Percentiles rank a stretch among this genome's conserved stretches.
These are phyloP conservation scores for Pimephales promelas DNA, from an alignment of 2,113 vertebrate species.

Conservation along the genomic window DNA sequence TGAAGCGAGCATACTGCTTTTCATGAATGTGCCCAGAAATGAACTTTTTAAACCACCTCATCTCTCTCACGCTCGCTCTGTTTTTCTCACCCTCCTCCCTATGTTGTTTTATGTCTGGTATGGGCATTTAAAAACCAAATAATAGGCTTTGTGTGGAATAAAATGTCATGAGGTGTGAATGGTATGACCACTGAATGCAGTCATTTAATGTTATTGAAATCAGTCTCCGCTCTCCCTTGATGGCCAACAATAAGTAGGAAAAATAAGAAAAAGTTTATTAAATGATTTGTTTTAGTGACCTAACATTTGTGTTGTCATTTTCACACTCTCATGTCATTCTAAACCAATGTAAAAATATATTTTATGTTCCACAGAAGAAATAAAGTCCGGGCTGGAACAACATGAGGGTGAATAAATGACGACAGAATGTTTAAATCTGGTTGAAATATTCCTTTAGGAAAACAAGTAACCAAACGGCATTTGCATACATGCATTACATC, in stretches of 20 bases:
- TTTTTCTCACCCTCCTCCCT: not conserved
- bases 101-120: not conserved
- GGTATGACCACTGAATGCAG: not conserved
- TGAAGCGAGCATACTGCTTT: slow-evolving; percentile 52
- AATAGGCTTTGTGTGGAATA: not conserved
- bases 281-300: not conserved
- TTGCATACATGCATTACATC: not conserved
- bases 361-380: too few species aligned
- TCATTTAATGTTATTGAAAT: not conserved
- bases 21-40: slow-evolving; percentile 37
- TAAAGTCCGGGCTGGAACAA: too few species aligned
- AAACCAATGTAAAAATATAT: not conserved
- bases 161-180: not conserved
- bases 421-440: not conserved
- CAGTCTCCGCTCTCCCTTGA: not conserved
- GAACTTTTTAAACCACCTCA: slow-evolving; percentile 9
- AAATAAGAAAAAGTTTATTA: not conserved
- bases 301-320: not conserved
- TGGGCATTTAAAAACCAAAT: not conserved
- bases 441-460: not conserved
- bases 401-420: too few species aligned
- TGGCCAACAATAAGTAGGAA: not conserved
- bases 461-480: not conserved
- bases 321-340: not conserved
- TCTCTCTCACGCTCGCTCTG: slow-evolving; percentile 11